These are phyloP conservation scores for Vombatus ursinus DNA, from an alignment of 2,113 vertebrate species.

Conservation along the genomic window DNA sequence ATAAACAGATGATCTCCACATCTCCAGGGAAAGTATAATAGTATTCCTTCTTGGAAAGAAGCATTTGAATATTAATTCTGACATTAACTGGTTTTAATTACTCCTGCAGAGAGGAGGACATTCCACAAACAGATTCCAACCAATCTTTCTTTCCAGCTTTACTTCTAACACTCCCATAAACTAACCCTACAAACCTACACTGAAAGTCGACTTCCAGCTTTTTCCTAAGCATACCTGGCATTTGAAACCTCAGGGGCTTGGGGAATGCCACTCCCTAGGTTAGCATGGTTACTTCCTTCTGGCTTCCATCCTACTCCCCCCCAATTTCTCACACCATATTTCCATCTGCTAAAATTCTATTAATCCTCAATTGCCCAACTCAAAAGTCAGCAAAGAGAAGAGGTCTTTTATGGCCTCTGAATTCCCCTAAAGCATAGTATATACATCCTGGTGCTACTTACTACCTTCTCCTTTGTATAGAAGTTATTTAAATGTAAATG, in stretches of 20 bases:
- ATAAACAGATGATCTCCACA: not conserved
- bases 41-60: not conserved
- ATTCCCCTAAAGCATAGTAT: not conserved
- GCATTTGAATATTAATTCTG: not conserved
- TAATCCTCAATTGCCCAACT: not conserved
- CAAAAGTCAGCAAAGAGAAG: not conserved
- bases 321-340: not conserved
- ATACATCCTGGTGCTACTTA: not conserved
- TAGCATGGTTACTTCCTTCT: not conserved
- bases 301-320: not conserved
- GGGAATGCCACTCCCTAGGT: not conserved
- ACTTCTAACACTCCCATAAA: not conserved
- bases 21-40: not conserved
- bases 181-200: not conserved
- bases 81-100: not conserved
- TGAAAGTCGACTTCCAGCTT: not conserved
- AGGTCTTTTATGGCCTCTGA: not conserved
- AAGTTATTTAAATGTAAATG: not conserved
- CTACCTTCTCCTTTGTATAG: not conserved
- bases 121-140: not conserved
- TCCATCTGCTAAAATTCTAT: not conserved
- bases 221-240: accelerated
- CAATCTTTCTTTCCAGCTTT: not conserved
- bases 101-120: not conserved
- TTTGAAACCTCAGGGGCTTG: no score